phyloP scores from a whole-genome alignment of 1,140 invertebrate species.

The Antheraea mylitta region DNA sequence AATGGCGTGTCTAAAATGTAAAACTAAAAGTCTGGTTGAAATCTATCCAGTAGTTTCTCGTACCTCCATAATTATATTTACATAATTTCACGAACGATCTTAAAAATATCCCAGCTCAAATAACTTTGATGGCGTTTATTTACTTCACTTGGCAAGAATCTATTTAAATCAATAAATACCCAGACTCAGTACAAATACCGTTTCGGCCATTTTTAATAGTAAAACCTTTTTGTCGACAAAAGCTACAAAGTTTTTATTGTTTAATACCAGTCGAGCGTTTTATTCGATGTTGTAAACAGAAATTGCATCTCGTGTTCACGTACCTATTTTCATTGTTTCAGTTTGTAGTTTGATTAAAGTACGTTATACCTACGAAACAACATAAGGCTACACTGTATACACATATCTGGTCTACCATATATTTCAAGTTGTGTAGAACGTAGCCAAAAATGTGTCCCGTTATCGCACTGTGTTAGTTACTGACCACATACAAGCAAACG shows the following conservation, averaged over 20 bases:
- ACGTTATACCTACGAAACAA: not conserved
- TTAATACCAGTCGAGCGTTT: conserved; percentile 13
- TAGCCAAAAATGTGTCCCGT: conserved; percentile 11
- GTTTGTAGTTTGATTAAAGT: conserved; percentile 2
- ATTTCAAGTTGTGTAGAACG: conserved; percentile 3
- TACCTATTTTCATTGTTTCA: conserved; percentile 9
- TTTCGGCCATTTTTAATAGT: not conserved
- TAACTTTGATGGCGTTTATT: not conserved
- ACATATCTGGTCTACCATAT: not conserved
- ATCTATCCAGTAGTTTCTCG: too few species aligned
- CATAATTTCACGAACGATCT: not conserved
- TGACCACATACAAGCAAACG: not conserved
- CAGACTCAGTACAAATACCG: not conserved
- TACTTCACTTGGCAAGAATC: not conserved
- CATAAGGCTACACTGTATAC: not conserved
- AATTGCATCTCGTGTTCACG: conserved; percentile 15
- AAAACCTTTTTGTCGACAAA: conserved; percentile 15
- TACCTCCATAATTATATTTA: too few species aligned
- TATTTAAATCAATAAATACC: not conserved
- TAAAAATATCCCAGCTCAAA: not conserved
- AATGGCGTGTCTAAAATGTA: too few species aligned
- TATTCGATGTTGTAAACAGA: conserved; percentile 19
- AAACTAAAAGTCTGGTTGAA: too few species aligned
- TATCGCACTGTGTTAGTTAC: not conserved
- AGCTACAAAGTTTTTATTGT: conserved; percentile 19